Evolutionary conservation across 2,113 vertebrate genomes (phyloP).

Genomic region (Kryptolebias marmoratus): DNA sequence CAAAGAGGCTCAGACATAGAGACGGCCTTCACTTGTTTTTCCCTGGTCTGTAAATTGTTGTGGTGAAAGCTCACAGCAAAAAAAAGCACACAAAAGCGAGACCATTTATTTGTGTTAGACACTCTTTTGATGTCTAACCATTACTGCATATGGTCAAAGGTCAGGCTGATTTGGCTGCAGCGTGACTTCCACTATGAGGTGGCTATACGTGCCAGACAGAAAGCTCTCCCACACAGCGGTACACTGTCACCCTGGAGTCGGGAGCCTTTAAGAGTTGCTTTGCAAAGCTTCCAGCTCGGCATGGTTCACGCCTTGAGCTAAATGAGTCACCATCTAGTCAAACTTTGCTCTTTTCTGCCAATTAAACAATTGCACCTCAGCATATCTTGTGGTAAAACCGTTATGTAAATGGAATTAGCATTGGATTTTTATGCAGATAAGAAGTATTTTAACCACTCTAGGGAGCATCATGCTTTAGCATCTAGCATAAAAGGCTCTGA

Average conservation of each 20-base stretch:
- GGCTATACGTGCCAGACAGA: constrained; percentile 39
- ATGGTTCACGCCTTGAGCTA: constrained; percentile 21
- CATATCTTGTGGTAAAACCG: constrained; percentile 8
- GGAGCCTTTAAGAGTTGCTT: constrained; percentile 42
- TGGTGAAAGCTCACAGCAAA: constrained; percentile 14
- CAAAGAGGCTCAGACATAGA: not conserved
- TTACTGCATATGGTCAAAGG: constrained; percentile 17
- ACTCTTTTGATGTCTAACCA: not conserved
- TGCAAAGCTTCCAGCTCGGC: constrained; percentile 14
- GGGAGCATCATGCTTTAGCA: constrained; percentile 2
- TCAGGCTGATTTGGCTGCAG: constrained; percentile 15
- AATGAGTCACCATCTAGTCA: constrained; percentile 43
- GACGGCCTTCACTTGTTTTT: not conserved
- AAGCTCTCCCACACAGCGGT: constrained; percentile 27
- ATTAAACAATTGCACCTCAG: constrained; percentile 20
- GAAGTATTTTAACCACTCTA: not conserved
- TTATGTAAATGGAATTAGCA: constrained; percentile 11
- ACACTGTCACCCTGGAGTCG: constrained; percentile 5
- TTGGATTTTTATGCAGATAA: constrained; percentile 25
- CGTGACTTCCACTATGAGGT: constrained; percentile 24
- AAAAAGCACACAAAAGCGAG: not conserved
- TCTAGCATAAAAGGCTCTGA: not conserved
- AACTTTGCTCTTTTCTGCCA: constrained; percentile 25
- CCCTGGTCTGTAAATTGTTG: not conserved
- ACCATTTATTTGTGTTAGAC: not conserved